Base-by-base conservation (phyloP, 2,888 invertebrate genomes). In the Nysson spinosus region DNA sequence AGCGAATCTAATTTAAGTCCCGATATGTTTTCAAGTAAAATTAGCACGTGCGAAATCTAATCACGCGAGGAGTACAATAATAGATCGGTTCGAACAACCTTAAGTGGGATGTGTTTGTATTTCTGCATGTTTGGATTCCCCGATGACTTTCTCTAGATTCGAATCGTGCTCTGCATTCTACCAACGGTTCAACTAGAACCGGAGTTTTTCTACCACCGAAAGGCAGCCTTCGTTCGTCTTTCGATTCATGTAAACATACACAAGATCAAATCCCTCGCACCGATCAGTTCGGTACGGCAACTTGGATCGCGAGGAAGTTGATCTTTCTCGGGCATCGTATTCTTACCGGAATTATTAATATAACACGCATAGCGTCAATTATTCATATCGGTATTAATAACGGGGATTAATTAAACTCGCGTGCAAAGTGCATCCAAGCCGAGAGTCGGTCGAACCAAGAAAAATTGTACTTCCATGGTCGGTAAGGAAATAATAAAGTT, bases 231-330 rank as follows among this genome's bases (percentile, higher is more conserved):
- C 26, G 44, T 28, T 47, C 60, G 35, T 46, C 37, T 57, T 54
- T 56, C 50, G 49, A 49, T 62, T 70, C 46, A 49, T 50, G 65
- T 71, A 74, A 73, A 73, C 68, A 73, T 60, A 58, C 55, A 30
- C 60, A 3, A 16, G 22, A 60, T 46, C 43, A 28, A 44, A 47
- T 61, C 32, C 16, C 24, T 19, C 37, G 40, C 16, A 22, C 16
- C 42, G 12, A 11, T 30, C 47, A 55, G 14, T 46, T 16, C 34
- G 26, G 16, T 46, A 47, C 39, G 52, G 39, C 32, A 54, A 34
- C 9, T 22, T 65, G 58, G 54, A 58, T 50, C 49, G 39, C 17
- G 24, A 30, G 24, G 52, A 30, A 12, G 2, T 16, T 9, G 6
- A 32, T 19, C 40, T 34, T 7, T 46, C 5, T n/a, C 22, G 16